Base-by-base conservation (phyloP, 2,888 invertebrate species). In the Calameuta filiformis region DNA sequence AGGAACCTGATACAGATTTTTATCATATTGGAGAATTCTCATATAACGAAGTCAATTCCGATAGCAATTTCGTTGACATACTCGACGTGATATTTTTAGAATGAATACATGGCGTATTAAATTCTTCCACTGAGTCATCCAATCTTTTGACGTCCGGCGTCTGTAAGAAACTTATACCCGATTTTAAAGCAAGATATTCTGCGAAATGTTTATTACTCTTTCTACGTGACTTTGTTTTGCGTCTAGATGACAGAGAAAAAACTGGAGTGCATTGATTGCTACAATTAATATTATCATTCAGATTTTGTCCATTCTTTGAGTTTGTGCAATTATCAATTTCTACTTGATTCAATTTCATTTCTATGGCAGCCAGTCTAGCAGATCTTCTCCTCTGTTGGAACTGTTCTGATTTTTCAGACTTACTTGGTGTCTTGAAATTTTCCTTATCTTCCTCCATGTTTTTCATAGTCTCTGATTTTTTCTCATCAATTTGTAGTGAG, bases 141-240 rank as follows among this genome's bases (percentile, higher is more conserved):
- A 84, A 82, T 31, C 76, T 82, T 73, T 83, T 83, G 1, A 80
- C 75, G 74, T 85, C 84, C 2, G 87, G 87, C 4, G 87, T 87
- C 71, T 83, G 80, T 33, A 87, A 78, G 68, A 86, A 86, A 9
- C 77, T 84, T 33, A 85, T 81, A 37, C 76, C 84, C n/a, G 84
- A 83, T 31, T 86, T 87, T 23, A 87, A 75, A 35, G 81, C 79
- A 85, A 86, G 84, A 35, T 87, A 87, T 77, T 86, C 86, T 68
- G 81, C 78, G 0, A 86, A 34, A 0, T 85, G 81, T 23, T 15
- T 23, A 23, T 56, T 56, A 9, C 56, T 56, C 56, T 56, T 56
- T 56, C 56, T 23, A 23, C 56, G 1, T 9, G 56, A 56, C 23
- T 9, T 15, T 9, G 23, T 23, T 23, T 56, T 56, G 56, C 56